phyloP scores from a whole-genome alignment of 2,888 invertebrate genomes.

The Ferrisia virgata region DNA sequence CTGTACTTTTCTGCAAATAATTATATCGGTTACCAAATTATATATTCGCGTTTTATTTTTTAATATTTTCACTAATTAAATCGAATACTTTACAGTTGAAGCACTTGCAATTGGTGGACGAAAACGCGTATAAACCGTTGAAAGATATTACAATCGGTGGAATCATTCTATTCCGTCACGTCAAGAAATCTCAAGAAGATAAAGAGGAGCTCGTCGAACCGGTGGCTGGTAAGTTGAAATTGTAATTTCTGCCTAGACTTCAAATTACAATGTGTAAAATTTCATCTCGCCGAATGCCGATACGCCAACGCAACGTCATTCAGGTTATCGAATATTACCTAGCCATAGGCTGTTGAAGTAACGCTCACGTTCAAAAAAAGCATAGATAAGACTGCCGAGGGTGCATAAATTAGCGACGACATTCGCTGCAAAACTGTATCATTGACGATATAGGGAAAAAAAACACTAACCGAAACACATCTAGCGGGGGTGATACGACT shows the following conservation, averaged over 20 bases:
- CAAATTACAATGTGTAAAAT: too few relatives aligned
- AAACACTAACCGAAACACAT: neutral
- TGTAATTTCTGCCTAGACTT: neutral
- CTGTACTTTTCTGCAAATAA: too few relatives aligned
- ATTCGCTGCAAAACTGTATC: neutral
- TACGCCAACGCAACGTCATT: neutral
- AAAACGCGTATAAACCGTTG: conserved; percentile 75
- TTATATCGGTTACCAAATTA: too few relatives aligned
- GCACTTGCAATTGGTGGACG: conserved; percentile 73
- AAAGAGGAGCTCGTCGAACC: conserved; percentile 85
- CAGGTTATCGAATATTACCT: neutral
- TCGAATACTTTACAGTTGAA: conserved; percentile 54
- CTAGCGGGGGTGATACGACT: neutral
- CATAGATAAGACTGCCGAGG: neutral
- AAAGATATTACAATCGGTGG: conserved; percentile 94
- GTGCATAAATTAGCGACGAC: neutral
- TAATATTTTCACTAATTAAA: neutral
- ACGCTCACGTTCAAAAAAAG: neutral
- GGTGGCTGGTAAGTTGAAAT: conserved; percentile 63
- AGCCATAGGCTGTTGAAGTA: too few relatives aligned
- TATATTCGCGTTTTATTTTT: too few relatives aligned
- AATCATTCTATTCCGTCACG: conserved; percentile 89
- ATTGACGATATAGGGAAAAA: neutral
- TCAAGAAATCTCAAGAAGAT: conserved; percentile 74
- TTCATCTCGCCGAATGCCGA: neutral